phyloP scores from a whole-genome alignment of 2,888 invertebrate species.

The Maniola hyperantus region DNA sequence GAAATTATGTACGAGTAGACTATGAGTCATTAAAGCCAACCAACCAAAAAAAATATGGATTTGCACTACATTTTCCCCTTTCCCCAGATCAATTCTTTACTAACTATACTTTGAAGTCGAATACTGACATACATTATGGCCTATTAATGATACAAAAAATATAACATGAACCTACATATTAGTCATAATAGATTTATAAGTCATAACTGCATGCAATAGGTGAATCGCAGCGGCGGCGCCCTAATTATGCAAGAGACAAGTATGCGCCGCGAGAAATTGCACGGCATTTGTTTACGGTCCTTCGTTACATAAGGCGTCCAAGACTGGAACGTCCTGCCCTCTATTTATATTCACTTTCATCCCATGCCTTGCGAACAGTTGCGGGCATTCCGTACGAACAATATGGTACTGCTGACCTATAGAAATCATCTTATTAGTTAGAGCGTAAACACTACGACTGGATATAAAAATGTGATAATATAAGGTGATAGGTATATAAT shows the following conservation, averaged over 20 bases:
- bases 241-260: constrained; percentile 52
- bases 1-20: too few species aligned
- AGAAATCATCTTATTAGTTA: neutral
- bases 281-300: constrained; percentile 68
- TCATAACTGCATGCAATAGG: constrained; percentile 10
- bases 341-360: constrained; percentile 77
- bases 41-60: too few species aligned
- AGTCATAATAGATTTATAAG: neutral
- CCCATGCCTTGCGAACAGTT: constrained; percentile 40
- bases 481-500: too few species aligned
- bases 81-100: too few species aligned
- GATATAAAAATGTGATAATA: neutral
- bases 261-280: constrained; percentile 50
- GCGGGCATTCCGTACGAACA: constrained; percentile 3
- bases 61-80: too few species aligned
- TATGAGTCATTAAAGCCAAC: too few species aligned
- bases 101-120: too few species aligned
- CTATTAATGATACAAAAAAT: neutral
- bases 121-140: too few species aligned
- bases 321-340: constrained; percentile 57
- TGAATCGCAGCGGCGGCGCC: constrained; percentile 41
- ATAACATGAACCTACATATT: neutral
- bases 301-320: constrained; percentile 69
- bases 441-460: neutral
- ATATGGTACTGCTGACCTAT: constrained; percentile 9